Evolutionary conservation across 2,797 vertebrate species (phyloP), one percentile per base, ranked within the genome.

Genomic region (Simalia tracyae): DNA sequence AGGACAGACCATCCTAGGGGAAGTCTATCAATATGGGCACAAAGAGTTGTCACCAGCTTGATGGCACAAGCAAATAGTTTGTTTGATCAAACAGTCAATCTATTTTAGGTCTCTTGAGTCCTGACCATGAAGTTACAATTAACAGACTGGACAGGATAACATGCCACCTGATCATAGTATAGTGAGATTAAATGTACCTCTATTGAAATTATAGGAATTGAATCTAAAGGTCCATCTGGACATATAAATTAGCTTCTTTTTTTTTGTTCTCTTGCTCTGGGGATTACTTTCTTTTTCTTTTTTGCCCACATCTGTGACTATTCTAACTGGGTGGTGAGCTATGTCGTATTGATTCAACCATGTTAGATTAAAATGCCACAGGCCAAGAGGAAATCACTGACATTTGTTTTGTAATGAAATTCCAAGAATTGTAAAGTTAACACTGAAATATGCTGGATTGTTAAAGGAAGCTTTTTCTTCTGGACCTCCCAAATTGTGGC

Each of bases 401-500:
- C 19, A n/a, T 10, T 12, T 28, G 22, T 24, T n/a, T 91, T 61
- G 10, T 42, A 90, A 90, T 63, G 61, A 76, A 59, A 46, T 50
- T 63, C 50, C 66, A 63, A 59, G 81, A 85, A 57, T 12, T 36
- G 66, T 88, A n/a, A 84, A 64, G 81, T 89, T 89, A 68, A n/a
- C 72, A 11, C 31, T 85, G 50, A 85, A 89, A 92, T 81, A 57
- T 4, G n/a, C 31, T 59, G 10, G 50, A 84, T n/a, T 19, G 24
- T 57, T 89, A 92, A 84, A 89, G 31, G 46, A 66, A 89, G 46
- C 31, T 31, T 36, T 56, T 87, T 81, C 24, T 56, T 61, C 60
- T 42, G 22, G 50, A 89, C 61, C 76, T 88, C 61, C 89, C 81
- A 89, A 89, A 92, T 60, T 92, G 76, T 85, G 76, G 76, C 72